Percentiles rank a stretch among this genome's conserved stretches.
Conservation (phyloP, 2,888 invertebrate genomes). For the Fissipunctia ypsillon region DNA sequence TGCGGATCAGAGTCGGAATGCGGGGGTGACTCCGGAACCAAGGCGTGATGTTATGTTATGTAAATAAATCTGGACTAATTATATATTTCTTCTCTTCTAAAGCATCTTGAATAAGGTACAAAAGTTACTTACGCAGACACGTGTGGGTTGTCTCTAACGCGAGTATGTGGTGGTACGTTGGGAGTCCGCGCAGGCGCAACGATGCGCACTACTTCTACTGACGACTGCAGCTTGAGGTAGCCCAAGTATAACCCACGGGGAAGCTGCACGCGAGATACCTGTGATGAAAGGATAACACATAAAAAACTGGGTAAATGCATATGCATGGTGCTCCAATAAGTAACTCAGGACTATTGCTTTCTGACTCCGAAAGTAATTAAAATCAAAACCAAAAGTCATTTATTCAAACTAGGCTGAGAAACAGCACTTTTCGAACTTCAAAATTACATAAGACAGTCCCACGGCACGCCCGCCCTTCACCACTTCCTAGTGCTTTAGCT, state of each 20-base stretch:
- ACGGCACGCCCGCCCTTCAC: too few species aligned
- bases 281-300: conserved; percentile 64
- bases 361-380: background rate
- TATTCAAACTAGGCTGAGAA: too few species aligned
- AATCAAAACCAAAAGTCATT: too few species aligned
- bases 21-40: conserved; percentile 54
- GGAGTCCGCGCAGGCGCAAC: conserved; percentile 98
- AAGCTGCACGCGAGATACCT: conserved; percentile 95
- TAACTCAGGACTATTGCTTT: background rate
- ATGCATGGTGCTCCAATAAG: background rate
- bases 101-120: background rate
- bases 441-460: too few species aligned
- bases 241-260: conserved; percentile 97
- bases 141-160: conserved; percentile 98
- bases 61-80: background rate
- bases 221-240: conserved; percentile 98
- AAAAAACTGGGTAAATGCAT: background rate
- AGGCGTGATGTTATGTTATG: too few species aligned
- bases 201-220: conserved; percentile 98
- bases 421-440: too few species aligned
- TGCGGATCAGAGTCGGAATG: background rate
- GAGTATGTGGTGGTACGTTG: conserved; percentile 98
- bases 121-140: conserved; percentile 95
- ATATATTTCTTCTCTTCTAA: background rate
- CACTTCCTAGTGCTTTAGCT: too few species aligned